Evolutionary conservation across 2,888 invertebrate species (phyloP), one percentile per base, ranked within the genome.

Genomic region (Cecidostiba fungosa): DNA sequence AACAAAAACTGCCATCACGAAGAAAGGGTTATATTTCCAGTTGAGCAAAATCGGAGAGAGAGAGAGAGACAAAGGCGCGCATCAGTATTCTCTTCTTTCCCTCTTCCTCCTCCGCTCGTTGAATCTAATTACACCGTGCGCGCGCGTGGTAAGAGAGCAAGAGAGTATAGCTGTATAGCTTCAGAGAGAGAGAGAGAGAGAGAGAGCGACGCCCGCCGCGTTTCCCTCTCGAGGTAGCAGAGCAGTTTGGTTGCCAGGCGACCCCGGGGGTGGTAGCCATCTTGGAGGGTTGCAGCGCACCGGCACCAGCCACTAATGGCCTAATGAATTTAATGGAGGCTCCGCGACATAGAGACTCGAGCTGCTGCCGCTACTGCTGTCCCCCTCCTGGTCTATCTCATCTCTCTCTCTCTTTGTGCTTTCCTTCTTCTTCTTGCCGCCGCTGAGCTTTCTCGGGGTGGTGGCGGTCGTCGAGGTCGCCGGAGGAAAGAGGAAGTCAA

Each of bases 301-400:
- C 82, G 29, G 54, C 84, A 84, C 82, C 84, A 85, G 93, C 93
- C 93, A 93, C 93, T 93, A 93, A 93, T 93, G 93, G 93, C 92
- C 93, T 93, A 93, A 93, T 93, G 93, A 93, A 93, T 93, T 93
- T 93, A 93, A 93, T 93, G 93, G 93, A 93, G 92, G 92, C 91
- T 91, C 91, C 92, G 36, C 73, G 36, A 66, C 83, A 62, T 77
- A 85, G 84, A 85, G 86, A 84, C 86, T 73, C 82, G 73, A 79
- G 50, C 14, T 26, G 29, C 70, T 36, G 36, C 54, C 10, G n/a
- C 72, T 39, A n/a, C 39, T 47, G 39, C 54, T 23, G n/a, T 16
- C 32, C 62, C 43, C 47, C 29, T 16, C 14, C 62, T 6, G 36
- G 62, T 29, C 26, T n/a, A n/a, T n/a, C n/a, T n/a, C n/a, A n/a